phyloP scores from a whole-genome alignment of 2,888 invertebrate genomes.

The Philhelius pedissequus region DNA sequence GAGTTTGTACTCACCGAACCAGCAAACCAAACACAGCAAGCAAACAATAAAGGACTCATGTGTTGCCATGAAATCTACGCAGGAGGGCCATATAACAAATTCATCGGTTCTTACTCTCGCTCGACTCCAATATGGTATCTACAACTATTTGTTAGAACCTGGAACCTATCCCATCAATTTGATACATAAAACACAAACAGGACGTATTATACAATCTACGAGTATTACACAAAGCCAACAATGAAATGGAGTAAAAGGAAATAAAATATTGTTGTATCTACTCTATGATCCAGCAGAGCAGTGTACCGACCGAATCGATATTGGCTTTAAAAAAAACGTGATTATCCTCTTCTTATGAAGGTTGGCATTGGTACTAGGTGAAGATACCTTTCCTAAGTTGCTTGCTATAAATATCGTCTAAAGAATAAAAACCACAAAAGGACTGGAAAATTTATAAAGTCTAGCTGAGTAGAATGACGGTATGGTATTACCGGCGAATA shows the following conservation, averaged over 20 bases:
- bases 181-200: slow-evolving; percentile 46
- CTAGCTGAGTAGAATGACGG: background rate
- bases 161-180: slow-evolving; percentile 31
- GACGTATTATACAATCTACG: slow-evolving; percentile 58
- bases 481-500: slow-evolving; percentile 2
- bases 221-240: slow-evolving; percentile 50
- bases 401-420: slow-evolving; percentile 49
- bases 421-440: slow-evolving; percentile 21
- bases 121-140: slow-evolving; percentile 10
- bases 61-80: slow-evolving; percentile 22
- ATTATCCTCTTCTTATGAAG: background rate
- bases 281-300: slow-evolving; percentile 3
- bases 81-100: slow-evolving; percentile 10
- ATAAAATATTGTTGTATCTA: background rate
- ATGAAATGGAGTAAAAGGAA: slow-evolving; percentile 17
- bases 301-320: slow-evolving; percentile 34
- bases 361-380: too few species aligned
- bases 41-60: slow-evolving; percentile 38
- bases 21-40: slow-evolving; percentile 53
- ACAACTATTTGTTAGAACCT: background rate
- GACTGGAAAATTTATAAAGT: slow-evolving; percentile 2
- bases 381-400: background rate
- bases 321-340: slow-evolving; percentile 35
- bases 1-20: slow-evolving; percentile 31
- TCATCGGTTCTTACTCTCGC: slow-evolving; percentile 36